phyloP scores from a whole-genome alignment of 92 coral and sea anemone genomes.

The Parazoanthus atlanticus region DNA sequence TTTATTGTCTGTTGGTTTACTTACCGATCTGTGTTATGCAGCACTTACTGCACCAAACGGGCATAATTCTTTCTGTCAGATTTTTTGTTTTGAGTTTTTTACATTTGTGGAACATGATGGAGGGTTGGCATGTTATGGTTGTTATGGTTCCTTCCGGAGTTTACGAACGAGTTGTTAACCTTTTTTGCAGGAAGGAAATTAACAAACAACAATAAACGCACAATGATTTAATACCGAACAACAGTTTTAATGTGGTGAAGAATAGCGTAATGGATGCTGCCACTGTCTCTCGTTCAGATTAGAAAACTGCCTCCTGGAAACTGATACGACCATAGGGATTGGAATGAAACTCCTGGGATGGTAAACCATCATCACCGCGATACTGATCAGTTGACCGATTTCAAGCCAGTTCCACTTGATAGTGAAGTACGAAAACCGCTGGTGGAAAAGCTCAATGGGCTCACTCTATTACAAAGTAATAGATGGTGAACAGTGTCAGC shows the following conservation, averaged over 20 bases:
- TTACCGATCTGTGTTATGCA: too few relatives aligned
- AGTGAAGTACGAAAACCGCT: background rate
- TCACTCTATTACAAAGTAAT: background rate
- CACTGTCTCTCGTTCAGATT: background rate
- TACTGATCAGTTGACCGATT: background rate
- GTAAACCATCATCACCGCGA: background rate
- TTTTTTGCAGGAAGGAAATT: too few relatives aligned
- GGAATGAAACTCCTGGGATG: background rate
- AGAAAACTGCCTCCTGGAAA: background rate
- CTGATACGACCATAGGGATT: background rate
- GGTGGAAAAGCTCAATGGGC: background rate
- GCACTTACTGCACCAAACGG: too few relatives aligned
- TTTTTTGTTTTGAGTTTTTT: too few relatives aligned
- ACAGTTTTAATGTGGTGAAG: background rate
- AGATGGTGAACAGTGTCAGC: background rate
- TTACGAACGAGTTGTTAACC: too few relatives aligned
- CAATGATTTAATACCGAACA: too few relatives aligned
- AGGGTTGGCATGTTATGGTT: too few relatives aligned
- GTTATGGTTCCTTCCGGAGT: too few relatives aligned
- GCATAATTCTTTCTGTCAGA: too few relatives aligned
- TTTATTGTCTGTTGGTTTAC: too few relatives aligned
- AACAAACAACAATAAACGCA: too few relatives aligned
- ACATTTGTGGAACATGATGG: too few relatives aligned
- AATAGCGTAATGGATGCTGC: background rate
- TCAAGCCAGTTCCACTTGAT: slow-evolving; percentile 5